These are phyloP conservation scores for Amblyjoppa fuscipennis DNA, from an alignment of 2,888 invertebrate genomes.

Conservation along the genomic window DNA sequence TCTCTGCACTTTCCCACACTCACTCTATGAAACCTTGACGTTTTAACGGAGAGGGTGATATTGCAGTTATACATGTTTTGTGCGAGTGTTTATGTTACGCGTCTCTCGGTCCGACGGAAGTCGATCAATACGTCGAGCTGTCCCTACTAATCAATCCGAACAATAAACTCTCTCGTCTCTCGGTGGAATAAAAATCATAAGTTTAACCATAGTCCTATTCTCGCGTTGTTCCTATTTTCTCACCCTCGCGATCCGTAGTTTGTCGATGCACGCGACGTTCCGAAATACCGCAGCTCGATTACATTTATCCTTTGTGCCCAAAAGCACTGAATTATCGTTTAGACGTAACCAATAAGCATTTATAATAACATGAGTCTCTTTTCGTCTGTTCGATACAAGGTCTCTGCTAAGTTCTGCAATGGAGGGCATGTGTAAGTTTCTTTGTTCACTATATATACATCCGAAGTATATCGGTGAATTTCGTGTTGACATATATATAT, in stretches of 20 bases:
- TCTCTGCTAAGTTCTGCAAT: slow-evolving; percentile 80
- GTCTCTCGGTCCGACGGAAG: slow-evolving; percentile 61
- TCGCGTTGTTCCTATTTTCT: background rate
- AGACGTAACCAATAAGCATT: background rate
- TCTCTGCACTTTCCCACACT: background rate
- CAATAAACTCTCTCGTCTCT: slow-evolving; percentile 33
- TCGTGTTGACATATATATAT: slow-evolving; percentile 31
- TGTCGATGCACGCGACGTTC: background rate
- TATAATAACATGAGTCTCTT: slow-evolving; percentile 51
- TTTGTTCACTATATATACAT: background rate
- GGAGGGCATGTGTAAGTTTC: slow-evolving; percentile 81
- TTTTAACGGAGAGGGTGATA: slow-evolving; percentile 13
- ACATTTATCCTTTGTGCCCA: slow-evolving; percentile 22
- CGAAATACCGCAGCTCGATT: background rate
- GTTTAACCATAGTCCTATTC: background rate
- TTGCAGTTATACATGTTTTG: slow-evolving; percentile 12
- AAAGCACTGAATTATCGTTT: slow-evolving; percentile 14
- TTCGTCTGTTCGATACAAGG: slow-evolving; percentile 72
- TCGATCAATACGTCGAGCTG: slow-evolving; percentile 77
- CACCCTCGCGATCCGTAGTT: background rate
- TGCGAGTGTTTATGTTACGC: slow-evolving; percentile 61
- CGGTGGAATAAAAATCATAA: slow-evolving; percentile 23
- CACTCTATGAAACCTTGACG: slow-evolving; percentile 10
- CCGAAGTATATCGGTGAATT: slow-evolving; percentile 6
- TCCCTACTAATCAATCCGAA: slow-evolving; percentile 62